These are phyloP conservation scores for Laothoe populi DNA, from an alignment of 2,888 invertebrate species.

Conservation along the genomic window DNA sequence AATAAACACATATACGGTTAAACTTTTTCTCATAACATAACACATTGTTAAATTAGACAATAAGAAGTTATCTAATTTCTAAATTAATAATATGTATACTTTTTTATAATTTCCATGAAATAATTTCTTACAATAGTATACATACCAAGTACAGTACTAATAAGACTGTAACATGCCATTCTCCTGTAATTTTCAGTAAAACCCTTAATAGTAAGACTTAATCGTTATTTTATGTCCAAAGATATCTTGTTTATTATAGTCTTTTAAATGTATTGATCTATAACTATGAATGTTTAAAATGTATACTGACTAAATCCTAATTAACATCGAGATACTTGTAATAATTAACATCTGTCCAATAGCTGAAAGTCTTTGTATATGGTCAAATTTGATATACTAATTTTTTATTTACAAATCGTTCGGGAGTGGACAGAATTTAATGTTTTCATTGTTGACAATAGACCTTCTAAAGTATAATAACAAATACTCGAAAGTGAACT, in stretches of 20 bases:
- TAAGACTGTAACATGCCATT: too few species aligned
- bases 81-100: too few species aligned
- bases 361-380: not conserved
- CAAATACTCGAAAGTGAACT: too few species aligned
- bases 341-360: not conserved
- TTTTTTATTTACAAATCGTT: constrained; percentile 10
- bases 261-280: not conserved
- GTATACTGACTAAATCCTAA: not conserved
- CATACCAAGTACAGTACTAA: too few species aligned
- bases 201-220: not conserved
- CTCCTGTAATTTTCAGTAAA: too few species aligned
- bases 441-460: not conserved
- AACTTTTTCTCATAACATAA: too few species aligned
- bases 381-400: not conserved
- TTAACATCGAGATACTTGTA: not conserved
- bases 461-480: too few species aligned
- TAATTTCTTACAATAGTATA: too few species aligned
- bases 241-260: not conserved
- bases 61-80: too few species aligned
- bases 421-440: not conserved
- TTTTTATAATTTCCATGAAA: too few species aligned
- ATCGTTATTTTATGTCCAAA: not conserved
- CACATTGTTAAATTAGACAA: too few species aligned
- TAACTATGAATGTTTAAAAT: not conserved
- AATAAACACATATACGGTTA: too few species aligned